Evolutionary conservation across 2,113 vertebrate species (phyloP).

Genomic region (Callospermophilus lateralis): DNA sequence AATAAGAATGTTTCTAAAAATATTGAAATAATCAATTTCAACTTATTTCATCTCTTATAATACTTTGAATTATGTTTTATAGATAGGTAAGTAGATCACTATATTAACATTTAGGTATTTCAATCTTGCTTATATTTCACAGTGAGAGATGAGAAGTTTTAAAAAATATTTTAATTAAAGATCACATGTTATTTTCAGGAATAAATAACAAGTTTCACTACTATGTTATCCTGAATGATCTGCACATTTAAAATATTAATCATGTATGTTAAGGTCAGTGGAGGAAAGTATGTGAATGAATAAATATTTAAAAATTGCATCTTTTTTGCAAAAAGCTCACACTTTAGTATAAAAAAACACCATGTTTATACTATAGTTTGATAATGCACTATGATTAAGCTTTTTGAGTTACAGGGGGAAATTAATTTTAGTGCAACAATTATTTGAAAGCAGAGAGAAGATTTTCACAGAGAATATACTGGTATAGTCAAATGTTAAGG

Average conservation of each 20-base stretch:
- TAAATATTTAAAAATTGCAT: neutral
- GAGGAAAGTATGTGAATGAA: neutral
- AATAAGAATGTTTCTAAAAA: constrained; percentile 37
- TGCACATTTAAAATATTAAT: neutral
- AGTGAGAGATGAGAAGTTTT: neutral
- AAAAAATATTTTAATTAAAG: neutral
- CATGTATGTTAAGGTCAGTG: neutral
- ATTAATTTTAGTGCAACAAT: neutral
- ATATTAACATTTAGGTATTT: neutral
- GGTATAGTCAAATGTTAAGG: neutral
- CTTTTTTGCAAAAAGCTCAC: neutral
- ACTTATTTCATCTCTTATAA: neutral
- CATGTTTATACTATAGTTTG: neutral
- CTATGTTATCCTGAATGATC: neutral
- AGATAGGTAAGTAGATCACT: neutral
- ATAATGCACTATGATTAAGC: neutral
- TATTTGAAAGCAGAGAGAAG: neutral
- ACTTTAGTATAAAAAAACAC: neutral
- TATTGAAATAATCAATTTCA: constrained; percentile 32
- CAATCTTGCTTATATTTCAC: neutral
- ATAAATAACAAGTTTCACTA: neutral
- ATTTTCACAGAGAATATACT: neutral
- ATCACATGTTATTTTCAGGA: neutral
- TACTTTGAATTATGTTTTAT: too few relatives aligned
- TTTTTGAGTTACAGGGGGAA: neutral